Conservation (phyloP, 2,888 invertebrate species). For the Aphodius sticticus region DNA sequence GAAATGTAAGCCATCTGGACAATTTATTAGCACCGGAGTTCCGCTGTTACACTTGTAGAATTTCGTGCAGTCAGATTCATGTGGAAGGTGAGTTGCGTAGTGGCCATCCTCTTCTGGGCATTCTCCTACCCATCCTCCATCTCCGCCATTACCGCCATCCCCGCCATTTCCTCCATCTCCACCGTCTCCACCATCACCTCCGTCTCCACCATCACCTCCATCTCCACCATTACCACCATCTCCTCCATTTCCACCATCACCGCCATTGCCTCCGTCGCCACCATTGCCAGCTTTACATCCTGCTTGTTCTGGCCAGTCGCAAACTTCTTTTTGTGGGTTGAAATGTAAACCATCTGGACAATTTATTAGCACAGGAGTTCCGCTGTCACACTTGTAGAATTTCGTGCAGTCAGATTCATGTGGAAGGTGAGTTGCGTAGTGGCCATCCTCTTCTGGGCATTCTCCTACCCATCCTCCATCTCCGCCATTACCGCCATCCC, state of each 20-base stretch:
- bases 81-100: conserved; percentile 6
- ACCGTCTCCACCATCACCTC: neutral
- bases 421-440: neutral
- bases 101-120: conserved; percentile 23
- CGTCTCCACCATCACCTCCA: neutral
- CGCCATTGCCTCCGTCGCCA: neutral
- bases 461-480: neutral
- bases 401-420: conserved; percentile 21
- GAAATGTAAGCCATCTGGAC: conserved; percentile 32
- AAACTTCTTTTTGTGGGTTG: neutral
- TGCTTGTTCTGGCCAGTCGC: neutral
- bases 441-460: conserved; percentile 11
- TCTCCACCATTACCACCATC: conserved; percentile 8
- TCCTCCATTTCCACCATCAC: neutral
- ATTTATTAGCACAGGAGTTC: conserved; percentile 10
- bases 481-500: neutral
- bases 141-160: conserved; percentile 6
- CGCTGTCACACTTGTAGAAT: conserved; percentile 21
- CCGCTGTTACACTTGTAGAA: conserved; percentile 24
- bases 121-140: conserved; percentile 1
- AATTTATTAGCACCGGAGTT: conserved; percentile 19
- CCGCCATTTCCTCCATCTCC: conserved; percentile 11
- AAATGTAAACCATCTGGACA: conserved; percentile 18
- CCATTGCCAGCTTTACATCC: neutral
- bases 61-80: conserved; percentile 19